Conservation (phyloP, 2,888 invertebrate genomes). For the Cremastinae sp. region DNA sequence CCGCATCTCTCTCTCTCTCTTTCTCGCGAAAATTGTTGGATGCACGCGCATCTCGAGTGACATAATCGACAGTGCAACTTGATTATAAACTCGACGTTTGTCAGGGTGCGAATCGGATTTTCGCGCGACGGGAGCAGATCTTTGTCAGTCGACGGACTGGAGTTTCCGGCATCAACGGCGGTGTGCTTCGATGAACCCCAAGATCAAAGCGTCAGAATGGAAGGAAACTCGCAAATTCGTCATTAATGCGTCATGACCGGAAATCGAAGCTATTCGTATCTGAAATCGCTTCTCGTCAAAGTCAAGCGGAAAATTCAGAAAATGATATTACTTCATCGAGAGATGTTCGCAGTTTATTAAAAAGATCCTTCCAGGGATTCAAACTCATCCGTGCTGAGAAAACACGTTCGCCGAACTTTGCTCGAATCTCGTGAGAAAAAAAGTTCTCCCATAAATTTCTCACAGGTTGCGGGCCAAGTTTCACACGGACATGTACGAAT, state of each 20-base stretch:
- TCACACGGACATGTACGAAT: conserved; percentile 23
- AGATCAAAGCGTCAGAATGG: conserved; percentile 51
- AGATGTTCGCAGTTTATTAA: too few species aligned
- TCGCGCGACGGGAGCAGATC: conserved; percentile 42
- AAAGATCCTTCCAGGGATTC: too few species aligned
- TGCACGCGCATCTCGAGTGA: conserved; percentile 7
- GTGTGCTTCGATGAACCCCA: conserved; percentile 28
- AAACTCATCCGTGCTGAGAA: too few species aligned
- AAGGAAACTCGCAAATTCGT: conserved; percentile 48
- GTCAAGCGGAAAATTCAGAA: too few species aligned
- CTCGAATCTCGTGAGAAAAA: conserved; percentile 45
- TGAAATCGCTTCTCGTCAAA: too few species aligned
- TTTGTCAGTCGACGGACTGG: conserved; percentile 35
- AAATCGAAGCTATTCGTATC: conserved; percentile 33
- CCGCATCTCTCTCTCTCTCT: conserved; percentile 25
- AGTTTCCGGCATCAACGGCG: conserved; percentile 20
- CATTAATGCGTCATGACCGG: conserved; percentile 25
- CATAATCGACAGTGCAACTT: conserved; percentile 32
- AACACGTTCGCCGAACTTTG: too few species aligned
- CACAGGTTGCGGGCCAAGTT: conserved; percentile 31
- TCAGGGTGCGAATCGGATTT: conserved; percentile 50
- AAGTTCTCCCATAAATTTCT: conserved; percentile 57
- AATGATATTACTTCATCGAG: too few species aligned
- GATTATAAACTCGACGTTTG: conserved; percentile 44
- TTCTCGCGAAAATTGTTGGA: conserved; percentile 73